These are phyloP conservation scores for Nephrotoma guestfalica DNA, from an alignment of 2,888 invertebrate genomes.

Conservation along the genomic window DNA sequence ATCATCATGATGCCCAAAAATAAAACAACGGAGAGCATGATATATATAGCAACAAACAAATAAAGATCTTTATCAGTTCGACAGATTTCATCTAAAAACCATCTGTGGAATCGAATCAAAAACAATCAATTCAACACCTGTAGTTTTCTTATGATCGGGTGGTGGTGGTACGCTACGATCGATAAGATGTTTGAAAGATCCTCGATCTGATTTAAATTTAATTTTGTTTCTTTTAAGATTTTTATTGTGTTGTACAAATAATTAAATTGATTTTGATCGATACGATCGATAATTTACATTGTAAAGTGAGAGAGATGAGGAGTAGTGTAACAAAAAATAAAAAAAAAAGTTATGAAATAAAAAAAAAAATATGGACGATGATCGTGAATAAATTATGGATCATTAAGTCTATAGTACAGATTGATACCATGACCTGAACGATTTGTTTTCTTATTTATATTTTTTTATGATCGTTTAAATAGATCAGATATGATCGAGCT, in stretches of 20 bases:
- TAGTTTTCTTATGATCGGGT: background rate
- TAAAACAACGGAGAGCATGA: background rate
- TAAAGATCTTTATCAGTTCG: background rate
- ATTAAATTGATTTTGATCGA: background rate
- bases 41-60: background rate
- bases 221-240: background rate
- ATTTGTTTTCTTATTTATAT: background rate
- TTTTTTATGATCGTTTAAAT: background rate
- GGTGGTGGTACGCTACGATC: background rate
- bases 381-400: background rate
- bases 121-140: background rate
- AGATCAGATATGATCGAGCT: background rate
- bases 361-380: background rate
- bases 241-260: background rate
- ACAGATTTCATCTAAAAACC: background rate
- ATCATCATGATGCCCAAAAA: background rate
- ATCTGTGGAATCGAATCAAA: background rate
- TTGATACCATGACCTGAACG: background rate
- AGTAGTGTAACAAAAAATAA: background rate
- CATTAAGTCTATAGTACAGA: background rate
- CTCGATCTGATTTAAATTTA: background rate
- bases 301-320: background rate
- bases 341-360: background rate
- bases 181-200: background rate
- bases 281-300: background rate